phyloP scores from a whole-genome alignment of 2,797 vertebrate species.

The Poecile montanus region DNA sequence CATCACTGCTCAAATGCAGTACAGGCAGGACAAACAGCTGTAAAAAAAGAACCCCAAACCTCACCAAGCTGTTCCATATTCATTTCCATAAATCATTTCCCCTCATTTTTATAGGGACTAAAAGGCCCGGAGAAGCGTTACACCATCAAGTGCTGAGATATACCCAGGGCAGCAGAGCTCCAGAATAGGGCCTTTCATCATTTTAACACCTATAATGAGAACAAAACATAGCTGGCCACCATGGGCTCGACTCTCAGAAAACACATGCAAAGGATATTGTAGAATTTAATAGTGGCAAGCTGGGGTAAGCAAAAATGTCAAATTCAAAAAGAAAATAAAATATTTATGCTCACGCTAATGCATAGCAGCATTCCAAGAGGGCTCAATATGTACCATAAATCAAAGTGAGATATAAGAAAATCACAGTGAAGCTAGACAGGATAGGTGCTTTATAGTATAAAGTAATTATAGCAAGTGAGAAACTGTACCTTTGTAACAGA shows the following conservation, averaged over 20 bases:
- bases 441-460: not conserved
- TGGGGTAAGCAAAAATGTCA: not conserved
- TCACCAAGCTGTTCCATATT: not conserved
- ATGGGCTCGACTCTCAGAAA: not conserved
- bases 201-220: conserved; percentile 21
- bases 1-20: not conserved
- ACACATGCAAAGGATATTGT: not conserved
- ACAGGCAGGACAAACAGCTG: not conserved
- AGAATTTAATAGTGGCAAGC: not conserved
- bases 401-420: not conserved
- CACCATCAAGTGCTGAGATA: not conserved
- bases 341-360: conserved; percentile 1
- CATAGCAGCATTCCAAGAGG: not conserved
- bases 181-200: not conserved
- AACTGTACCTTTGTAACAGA: not conserved
- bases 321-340: not conserved
- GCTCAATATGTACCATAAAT: conserved; percentile 4
- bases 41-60: not conserved
- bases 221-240: not conserved
- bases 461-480: not conserved
- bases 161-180: not conserved
- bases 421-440: not conserved
- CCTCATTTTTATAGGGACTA: not conserved
- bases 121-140: not conserved
- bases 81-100: not conserved